A percentile compares a stretch with the other conserved stretches of the same genome.
Conservation (phyloP, 2,797 vertebrate genomes). For the Cephalopachus bancanus region DNA sequence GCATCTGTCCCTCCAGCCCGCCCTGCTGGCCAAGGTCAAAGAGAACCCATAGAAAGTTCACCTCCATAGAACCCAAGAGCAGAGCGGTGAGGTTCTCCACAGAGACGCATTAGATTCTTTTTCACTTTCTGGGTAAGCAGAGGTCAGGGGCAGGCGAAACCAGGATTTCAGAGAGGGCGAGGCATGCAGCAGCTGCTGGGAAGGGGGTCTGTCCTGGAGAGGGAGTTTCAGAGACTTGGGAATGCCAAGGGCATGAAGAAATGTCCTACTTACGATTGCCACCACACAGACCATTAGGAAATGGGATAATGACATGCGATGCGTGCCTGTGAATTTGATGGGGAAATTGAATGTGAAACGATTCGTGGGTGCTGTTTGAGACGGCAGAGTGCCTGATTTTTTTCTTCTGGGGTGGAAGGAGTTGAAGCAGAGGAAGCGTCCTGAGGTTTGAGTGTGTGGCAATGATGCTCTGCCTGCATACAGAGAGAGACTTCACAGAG, state of each 20-base stretch:
- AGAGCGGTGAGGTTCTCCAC: background rate
- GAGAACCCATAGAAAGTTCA: too few species aligned
- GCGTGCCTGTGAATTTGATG: constrained; percentile 73
- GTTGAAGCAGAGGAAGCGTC: background rate
- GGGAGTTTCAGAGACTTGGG: constrained; percentile 22
- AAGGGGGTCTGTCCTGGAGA: background rate
- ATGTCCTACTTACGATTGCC: constrained; percentile 56
- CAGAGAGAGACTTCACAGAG: background rate
- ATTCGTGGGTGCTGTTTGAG: background rate
- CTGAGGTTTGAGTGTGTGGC: background rate
- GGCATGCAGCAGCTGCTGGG: background rate
- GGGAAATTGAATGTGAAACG: constrained; percentile 68
- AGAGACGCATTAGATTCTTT: rapidly evolving
- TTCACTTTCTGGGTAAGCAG: background rate
- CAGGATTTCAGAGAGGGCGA: background rate
- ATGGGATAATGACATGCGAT: background rate
- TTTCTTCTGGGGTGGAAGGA: background rate
- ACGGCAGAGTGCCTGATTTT: background rate
- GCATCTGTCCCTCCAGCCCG: background rate
- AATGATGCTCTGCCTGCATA: background rate
- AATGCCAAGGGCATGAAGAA: constrained; percentile 63
- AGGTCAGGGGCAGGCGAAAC: rapidly evolving
- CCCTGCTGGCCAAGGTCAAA: background rate
- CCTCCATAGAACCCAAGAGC: background rate
- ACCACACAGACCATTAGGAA: constrained; percentile 71